Percentiles rank a stretch among this genome's conserved stretches.
Evolutionary conservation across 2,113 vertebrate genomes (phyloP).

Genomic region (Campylorhamphus procurvoides): DNA sequence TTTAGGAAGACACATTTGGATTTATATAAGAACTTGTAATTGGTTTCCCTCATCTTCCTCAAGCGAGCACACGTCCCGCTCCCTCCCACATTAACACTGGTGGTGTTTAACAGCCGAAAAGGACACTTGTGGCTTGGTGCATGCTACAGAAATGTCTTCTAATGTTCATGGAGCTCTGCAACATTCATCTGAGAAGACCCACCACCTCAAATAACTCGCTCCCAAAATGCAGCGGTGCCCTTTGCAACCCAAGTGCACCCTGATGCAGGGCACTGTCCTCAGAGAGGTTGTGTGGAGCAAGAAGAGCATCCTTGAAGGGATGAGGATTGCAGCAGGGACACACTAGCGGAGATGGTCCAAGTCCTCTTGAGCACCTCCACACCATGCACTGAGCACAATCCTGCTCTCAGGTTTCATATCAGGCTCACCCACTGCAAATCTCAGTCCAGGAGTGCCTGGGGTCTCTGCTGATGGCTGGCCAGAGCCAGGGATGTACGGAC

Average conservation of each 20-base stretch:
- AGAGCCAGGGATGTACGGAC: too few species aligned
- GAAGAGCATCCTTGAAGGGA: background rate
- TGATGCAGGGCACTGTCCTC: background rate
- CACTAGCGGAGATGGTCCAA: background rate
- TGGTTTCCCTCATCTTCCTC: constrained; percentile 25
- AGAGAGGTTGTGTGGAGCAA: background rate
- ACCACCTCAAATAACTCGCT: background rate
- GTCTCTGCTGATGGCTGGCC: background rate
- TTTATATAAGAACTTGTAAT: constrained; percentile 36
- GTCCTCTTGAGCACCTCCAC: background rate
- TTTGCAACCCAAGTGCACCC: background rate
- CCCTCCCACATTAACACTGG: background rate
- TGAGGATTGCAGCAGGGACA: background rate
- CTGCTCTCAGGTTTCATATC: background rate
- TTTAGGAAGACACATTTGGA: constrained; percentile 46
- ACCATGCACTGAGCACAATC: background rate
- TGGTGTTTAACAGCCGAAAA: background rate
- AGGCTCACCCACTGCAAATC: background rate
- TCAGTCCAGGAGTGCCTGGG: background rate
- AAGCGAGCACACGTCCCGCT: background rate
- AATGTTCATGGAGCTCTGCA: background rate
- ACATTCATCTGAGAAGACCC: background rate
- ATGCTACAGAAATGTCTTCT: background rate
- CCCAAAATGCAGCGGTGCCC: accelerated
- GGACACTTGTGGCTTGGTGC: background rate